Base-by-base conservation (phyloP, 2,797 vertebrate species). In the Onychomys torridus region DNA sequence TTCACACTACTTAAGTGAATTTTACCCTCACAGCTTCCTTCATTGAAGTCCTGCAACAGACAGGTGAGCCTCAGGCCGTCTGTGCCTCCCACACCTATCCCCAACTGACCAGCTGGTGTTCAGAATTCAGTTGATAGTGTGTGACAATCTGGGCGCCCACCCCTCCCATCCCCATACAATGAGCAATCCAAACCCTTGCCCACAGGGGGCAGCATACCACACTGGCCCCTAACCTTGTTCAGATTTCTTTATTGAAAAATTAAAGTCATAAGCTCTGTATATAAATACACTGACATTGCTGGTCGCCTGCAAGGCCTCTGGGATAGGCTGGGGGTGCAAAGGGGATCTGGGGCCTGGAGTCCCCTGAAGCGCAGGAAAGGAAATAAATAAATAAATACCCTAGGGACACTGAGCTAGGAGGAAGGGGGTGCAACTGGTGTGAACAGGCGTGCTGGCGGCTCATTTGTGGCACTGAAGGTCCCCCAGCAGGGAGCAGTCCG, bases 211-310 rank as follows among this genome's bases (percentile, higher is more conserved):
- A 78, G 34, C 16, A 75, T 0, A 91, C 43, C 52, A 90, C 11
- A 0, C 57, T 21, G 27, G 95, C 91, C 95, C 83, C 94, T 97
- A 97, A 97, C 69, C 84, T 94, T 88, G 96, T 97, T 97, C 83
- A 78, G 98, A 98, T 99, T 99, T 97, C 97, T 98, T 98, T 99
- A 99, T 99, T 99, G 99, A 99, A 99, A 99, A 99, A 99, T 99
- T 99, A 99, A 99, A 99, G 98, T 99, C 98, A 98, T 99, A 99
- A 98, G 98, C 99, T 99, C 98, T 99, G 98, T 98, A 98, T 99
- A 99, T 99, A 99, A 99, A 99, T 98, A 99, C 97, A 90, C 98
- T 92, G 92, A 99, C 96, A 8, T 12, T 81, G 93, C 95, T 94
- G 97, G 98, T 98, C 13, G 98, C 99, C 98, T 99, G 99, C 99